Percentiles rank a stretch among this genome's conserved stretches.
Conservation (phyloP, 2,113 vertebrate species). For the Trogon melanurus region DNA sequence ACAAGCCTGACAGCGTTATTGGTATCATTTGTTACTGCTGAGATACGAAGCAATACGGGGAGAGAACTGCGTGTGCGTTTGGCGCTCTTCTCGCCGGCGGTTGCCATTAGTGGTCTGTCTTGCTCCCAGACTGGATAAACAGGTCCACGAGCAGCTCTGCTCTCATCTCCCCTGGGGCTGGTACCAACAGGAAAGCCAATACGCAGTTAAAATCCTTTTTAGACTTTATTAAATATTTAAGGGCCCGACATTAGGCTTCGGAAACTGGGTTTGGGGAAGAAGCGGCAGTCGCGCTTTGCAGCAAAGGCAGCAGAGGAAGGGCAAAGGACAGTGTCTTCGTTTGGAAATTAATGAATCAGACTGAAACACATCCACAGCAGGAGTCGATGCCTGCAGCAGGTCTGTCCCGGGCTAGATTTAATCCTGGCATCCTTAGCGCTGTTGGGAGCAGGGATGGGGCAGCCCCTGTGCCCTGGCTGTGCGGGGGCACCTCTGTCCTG, state of each 20-base stretch:
- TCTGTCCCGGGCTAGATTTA: not conserved
- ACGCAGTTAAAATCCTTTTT: constrained; percentile 53
- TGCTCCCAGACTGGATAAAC: constrained; percentile 32
- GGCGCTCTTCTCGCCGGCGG: not conserved
- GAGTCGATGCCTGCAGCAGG: not conserved
- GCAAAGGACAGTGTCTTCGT: not conserved
- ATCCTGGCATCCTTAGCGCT: not conserved
- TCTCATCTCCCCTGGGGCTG: constrained; percentile 18
- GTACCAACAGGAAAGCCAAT: constrained; percentile 40
- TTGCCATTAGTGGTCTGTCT: constrained; percentile 4
- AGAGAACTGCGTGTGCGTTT: not conserved
- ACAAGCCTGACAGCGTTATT: fast-evolving
- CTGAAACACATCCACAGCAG: not conserved
- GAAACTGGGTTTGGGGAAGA: not conserved
- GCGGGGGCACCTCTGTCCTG: not conserved
- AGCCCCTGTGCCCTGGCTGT: not conserved
- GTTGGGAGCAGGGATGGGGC: not conserved
- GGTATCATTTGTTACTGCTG: not conserved
- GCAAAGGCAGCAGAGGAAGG: not conserved
- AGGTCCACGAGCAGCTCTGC: not conserved
- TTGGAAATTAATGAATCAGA: not conserved
- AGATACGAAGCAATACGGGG: fast-evolving
- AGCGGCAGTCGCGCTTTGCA: not conserved
- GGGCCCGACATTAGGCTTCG: not conserved
- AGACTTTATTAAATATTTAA: constrained; percentile 68